Evolutionary conservation across 2,888 invertebrate species (phyloP).

Genomic region (Carterocephalus palaemon): DNA sequence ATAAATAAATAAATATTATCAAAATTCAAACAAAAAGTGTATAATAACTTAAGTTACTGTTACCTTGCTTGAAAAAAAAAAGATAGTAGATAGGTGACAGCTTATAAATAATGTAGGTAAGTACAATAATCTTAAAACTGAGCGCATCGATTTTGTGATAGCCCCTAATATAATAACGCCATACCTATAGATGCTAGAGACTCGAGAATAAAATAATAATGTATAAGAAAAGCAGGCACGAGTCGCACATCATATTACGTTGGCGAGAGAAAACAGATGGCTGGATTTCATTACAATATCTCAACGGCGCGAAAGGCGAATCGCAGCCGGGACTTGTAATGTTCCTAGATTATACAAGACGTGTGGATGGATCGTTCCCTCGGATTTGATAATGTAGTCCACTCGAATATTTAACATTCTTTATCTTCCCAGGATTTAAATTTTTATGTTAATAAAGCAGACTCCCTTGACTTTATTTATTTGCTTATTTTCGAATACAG

Average conservation of each 20-base stretch:
- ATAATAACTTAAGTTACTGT: too few species aligned
- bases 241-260: slow-evolving; percentile 60
- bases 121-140: too few species aligned
- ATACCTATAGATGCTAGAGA: too few species aligned
- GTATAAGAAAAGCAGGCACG: slow-evolving; percentile 53
- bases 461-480: too few species aligned
- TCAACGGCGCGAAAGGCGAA: slow-evolving; percentile 63
- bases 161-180: too few species aligned
- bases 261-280: slow-evolving; percentile 71
- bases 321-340: slow-evolving; percentile 60
- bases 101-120: too few species aligned
- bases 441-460: slow-evolving; percentile 19
- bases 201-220: slow-evolving; percentile 29
- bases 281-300: slow-evolving; percentile 73
- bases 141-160: too few species aligned
- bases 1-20: too few species aligned
- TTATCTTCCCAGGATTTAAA: slow-evolving; percentile 12
- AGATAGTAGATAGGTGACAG: too few species aligned
- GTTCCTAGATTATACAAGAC: slow-evolving; percentile 61
- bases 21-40: too few species aligned
- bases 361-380: slow-evolving; percentile 51
- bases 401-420: slow-evolving; percentile 25
- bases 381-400: slow-evolving; percentile 44
- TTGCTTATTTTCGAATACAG: too few species aligned
- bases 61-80: too few species aligned